Evolutionary conservation across 1,140 invertebrate genomes (phyloP).

Genomic region (Chrysoperla carnea): DNA sequence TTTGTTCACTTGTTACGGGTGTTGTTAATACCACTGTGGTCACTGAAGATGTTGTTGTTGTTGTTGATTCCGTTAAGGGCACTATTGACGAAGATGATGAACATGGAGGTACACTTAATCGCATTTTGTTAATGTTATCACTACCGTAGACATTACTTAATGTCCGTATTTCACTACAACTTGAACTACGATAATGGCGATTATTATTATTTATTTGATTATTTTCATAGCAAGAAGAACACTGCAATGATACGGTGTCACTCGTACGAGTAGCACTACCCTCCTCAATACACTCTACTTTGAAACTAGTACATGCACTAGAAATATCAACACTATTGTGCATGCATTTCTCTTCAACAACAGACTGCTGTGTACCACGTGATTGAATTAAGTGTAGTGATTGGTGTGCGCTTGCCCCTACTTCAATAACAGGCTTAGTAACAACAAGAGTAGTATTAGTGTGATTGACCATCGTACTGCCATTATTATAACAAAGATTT

Average conservation of each 20-base stretch:
- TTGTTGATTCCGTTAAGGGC: background rate
- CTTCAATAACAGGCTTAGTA: background rate
- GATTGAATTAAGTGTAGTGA: background rate
- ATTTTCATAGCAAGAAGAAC: background rate
- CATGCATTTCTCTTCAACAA: too few species aligned
- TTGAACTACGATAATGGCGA: background rate
- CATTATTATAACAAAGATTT: background rate
- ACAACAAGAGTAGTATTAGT: background rate
- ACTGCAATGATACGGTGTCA: background rate
- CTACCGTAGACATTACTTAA: background rate
- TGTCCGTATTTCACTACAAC: background rate
- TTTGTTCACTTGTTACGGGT: background rate
- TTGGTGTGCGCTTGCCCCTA: background rate
- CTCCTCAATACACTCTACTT: background rate
- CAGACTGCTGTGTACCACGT: background rate
- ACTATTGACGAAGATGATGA: background rate
- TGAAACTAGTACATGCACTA: background rate
- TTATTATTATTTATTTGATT: too few species aligned
- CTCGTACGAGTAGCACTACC: background rate
- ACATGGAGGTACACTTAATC: background rate
- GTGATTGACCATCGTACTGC: background rate
- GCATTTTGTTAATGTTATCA: background rate
- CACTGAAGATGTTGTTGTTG: background rate
- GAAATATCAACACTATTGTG: background rate
- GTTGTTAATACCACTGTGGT: background rate